Percentiles rank a stretch among this genome's conserved stretches.
Evolutionary conservation across 1,140 invertebrate genomes (phyloP).

Genomic region (Drosophila lacertosa): DNA sequence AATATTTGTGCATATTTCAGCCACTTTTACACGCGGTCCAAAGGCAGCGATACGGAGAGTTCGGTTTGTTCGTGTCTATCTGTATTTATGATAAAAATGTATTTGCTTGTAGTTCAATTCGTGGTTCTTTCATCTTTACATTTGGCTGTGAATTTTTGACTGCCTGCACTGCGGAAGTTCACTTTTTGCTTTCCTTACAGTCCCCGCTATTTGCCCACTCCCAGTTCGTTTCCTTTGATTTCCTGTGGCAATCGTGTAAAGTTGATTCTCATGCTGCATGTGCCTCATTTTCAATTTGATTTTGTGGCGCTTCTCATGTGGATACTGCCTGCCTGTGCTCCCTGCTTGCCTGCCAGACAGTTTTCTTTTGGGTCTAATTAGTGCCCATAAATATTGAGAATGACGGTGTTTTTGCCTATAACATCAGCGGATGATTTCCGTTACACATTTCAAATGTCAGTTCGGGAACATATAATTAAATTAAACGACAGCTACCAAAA

Average conservation of each 20-base stretch:
- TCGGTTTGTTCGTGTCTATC: slow-evolving; percentile 19
- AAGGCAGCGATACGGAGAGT: background rate
- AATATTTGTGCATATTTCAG: slow-evolving; percentile 29
- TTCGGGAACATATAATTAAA: slow-evolving; percentile 64
- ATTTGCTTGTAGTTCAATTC: slow-evolving; percentile 34
- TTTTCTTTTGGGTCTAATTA: slow-evolving; percentile 36
- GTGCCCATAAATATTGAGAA: slow-evolving; percentile 24
- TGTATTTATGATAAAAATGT: slow-evolving; percentile 48
- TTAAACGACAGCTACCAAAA: slow-evolving; percentile 55
- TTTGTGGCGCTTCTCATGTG: slow-evolving; percentile 19
- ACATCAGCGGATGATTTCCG: slow-evolving; percentile 39
- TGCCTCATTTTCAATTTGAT: slow-evolving; percentile 36
- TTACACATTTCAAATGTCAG: slow-evolving; percentile 36
- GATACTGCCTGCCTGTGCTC: background rate
- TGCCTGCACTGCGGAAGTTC: slow-evolving; percentile 41
- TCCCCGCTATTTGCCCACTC: background rate
- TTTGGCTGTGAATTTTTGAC: slow-evolving; percentile 24
- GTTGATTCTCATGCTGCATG: slow-evolving; percentile 19
- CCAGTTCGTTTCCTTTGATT: slow-evolving; percentile 23
- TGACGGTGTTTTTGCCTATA: background rate
- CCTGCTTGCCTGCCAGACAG: background rate
- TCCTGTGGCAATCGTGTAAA: slow-evolving; percentile 12
- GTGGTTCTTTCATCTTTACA: slow-evolving; percentile 17
- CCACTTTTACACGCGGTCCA: slow-evolving; percentile 2
- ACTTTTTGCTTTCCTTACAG: slow-evolving; percentile 25